Evolutionary conservation across 37 sponge, comb jelly and placozoan genomes (phyloP), one percentile per base, ranked within the genome.

Genomic region (Dysidea cf. avara): DNA sequence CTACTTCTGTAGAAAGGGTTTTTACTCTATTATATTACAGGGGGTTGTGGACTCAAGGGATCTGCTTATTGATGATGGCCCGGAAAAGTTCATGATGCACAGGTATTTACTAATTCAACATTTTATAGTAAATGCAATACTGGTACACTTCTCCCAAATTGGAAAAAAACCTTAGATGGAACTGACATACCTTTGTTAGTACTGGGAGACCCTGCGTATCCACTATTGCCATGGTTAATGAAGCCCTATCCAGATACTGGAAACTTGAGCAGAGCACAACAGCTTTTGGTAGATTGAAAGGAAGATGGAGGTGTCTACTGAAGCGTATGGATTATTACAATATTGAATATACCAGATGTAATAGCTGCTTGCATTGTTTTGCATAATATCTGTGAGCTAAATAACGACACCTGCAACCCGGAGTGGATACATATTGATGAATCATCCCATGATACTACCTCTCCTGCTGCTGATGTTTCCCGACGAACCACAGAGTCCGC

Each of bases 181-280:
- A 37, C 24, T 16, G 54, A 71, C 40, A 59, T 78, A 22, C 71
- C 61, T 35, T 62, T 78, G 49, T 4, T 78, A 4, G 37, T 83
- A 1, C 50, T 83, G 28, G 83, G 83, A 26, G 83, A 83, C 67
- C 83, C 83, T 34, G 83, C 83, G 28, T 75, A 67, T 58, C 68
- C 83, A 9, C 62, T 81, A 4, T 49, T 74, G 34, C 74, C 55
- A 25, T 72, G 74, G 68, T 57, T 81, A 20, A 71, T 81, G 82
- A 81, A 75, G 37, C 66, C 69, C 0, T 83, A 74, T 37, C 47
- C 75, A 26, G 79, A 78, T 11, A 67, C n/a, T 57, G 69, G 60
- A 7, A 32, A 32, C 24, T 25, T 30, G 14, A 26, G 68, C 13
- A 43, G 46, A 9, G 7, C 5, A 43, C 46, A 43, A 43, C 46